Conservation (phyloP, 2,113 vertebrate genomes). For the Vimba vimba region DNA sequence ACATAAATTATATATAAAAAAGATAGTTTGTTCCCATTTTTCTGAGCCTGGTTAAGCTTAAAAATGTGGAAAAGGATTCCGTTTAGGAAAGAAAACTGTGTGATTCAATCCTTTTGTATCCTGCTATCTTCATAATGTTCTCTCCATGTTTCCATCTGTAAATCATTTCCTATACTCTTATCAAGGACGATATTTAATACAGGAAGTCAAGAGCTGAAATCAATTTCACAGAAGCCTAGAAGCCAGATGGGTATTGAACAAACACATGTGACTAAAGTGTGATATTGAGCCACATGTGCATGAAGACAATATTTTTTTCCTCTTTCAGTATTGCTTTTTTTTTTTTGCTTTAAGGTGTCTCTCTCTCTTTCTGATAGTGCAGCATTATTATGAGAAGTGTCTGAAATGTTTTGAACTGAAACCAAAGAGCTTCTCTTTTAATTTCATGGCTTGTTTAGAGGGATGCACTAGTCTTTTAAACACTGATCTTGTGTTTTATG, state of each 20-base stretch:
- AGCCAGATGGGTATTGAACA: conserved; percentile 20
- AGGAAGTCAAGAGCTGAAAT: conserved; percentile 27
- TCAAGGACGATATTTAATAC: neutral
- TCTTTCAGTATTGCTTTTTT: neutral
- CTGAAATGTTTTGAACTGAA: neutral
- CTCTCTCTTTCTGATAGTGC: neutral
- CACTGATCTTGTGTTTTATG: neutral
- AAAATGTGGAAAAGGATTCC: neutral
- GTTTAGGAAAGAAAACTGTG: neutral
- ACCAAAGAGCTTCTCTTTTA: neutral
- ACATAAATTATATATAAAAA: neutral
- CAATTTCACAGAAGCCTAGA: conserved; percentile 6
- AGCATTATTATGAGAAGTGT: neutral
- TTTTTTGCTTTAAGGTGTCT: neutral
- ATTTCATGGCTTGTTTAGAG: conserved; percentile 12
- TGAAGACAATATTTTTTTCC: neutral
- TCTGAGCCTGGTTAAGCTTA: neutral
- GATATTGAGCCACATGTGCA: conserved; percentile 17
- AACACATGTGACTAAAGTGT: conserved; percentile 8
- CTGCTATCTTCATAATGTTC: neutral
- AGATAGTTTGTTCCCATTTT: neutral
- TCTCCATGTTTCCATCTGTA: conserved; percentile 15
- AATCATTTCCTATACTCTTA: conserved; percentile 20
- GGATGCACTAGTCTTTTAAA: neutral
- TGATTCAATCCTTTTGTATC: conserved; percentile 25